Percentiles rank a stretch among this genome's conserved stretches.
Conservation (phyloP, 1,140 invertebrate species). For the Bombus consobrinus region DNA sequence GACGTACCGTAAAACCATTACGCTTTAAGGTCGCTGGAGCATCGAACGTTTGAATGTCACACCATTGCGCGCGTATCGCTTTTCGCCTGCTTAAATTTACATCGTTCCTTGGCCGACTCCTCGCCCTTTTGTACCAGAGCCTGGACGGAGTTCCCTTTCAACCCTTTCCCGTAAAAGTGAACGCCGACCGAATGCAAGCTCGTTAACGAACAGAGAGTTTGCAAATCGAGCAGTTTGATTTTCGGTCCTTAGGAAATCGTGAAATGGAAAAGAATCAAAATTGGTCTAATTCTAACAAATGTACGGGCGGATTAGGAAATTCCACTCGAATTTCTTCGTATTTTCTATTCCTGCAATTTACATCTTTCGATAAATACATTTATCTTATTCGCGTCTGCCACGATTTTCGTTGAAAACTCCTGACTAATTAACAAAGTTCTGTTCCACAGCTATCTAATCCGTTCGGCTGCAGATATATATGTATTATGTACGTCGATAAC, state of each 20-base stretch:
- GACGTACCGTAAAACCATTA: conserved; percentile 77
- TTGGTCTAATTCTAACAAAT: neutral
- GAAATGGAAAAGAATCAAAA: neutral
- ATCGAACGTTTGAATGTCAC: conserved; percentile 66
- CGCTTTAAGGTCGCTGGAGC: conserved; percentile 72
- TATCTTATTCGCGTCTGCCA: neutral
- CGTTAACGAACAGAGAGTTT: conserved; percentile 3
- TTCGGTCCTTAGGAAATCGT: no score
- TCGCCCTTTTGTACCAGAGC: conserved; percentile 25
- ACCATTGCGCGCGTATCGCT: conserved; percentile 59
- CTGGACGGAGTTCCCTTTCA: neutral
- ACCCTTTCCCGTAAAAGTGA: neutral
- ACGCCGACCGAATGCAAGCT: neutral
- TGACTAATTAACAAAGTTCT: conserved; percentile 11
- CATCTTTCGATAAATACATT: neutral
- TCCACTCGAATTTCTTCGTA: neutral
- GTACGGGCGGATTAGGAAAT: neutral
- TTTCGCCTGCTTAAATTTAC: conserved; percentile 61
- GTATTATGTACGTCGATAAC: neutral
- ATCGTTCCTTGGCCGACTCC: conserved; percentile 40
- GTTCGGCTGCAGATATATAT: neutral
- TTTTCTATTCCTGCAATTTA: neutral
- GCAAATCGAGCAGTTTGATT: neutral
- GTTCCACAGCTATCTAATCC: neutral
- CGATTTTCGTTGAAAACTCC: neutral